Percentiles rank a stretch among this genome's conserved stretches.
Evolutionary conservation across 2,113 vertebrate species (phyloP).

Genomic region (Orcinus orca): DNA sequence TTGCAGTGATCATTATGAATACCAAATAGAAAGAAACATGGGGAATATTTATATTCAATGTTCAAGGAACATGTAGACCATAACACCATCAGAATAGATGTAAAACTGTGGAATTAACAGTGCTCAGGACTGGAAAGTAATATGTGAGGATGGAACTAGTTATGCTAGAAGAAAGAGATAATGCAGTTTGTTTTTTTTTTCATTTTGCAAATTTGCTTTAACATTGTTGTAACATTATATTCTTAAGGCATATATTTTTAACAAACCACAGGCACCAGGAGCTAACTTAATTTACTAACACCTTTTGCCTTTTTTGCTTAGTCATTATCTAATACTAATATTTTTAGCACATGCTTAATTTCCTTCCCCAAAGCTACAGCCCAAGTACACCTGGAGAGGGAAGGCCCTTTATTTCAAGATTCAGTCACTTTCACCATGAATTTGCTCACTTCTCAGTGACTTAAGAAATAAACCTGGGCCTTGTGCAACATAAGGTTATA

Average conservation of each 20-base stretch:
- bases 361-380: neutral
- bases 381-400: neutral
- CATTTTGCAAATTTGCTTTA: constrained; percentile 37
- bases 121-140: neutral
- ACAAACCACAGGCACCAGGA: neutral
- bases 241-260: constrained; percentile 56
- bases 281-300: constrained; percentile 51
- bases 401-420: neutral
- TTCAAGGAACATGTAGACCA: neutral
- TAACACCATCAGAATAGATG: neutral
- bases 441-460: neutral
- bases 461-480: neutral
- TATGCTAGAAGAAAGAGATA: neutral
- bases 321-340: constrained; percentile 25
- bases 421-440: neutral
- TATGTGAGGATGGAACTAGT: neutral
- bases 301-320: constrained; percentile 35
- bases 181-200: neutral
- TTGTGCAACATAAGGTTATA: neutral
- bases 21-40: neutral
- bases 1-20: neutral
- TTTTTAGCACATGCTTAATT: constrained; percentile 28
- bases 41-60: neutral
- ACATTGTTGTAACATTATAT: constrained; percentile 18
- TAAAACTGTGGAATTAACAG: neutral